A percentile compares a stretch with the other conserved stretches of the same genome.
phyloP scores from a whole-genome alignment of 2,113 vertebrate species.

The Leiothrix lutea region DNA sequence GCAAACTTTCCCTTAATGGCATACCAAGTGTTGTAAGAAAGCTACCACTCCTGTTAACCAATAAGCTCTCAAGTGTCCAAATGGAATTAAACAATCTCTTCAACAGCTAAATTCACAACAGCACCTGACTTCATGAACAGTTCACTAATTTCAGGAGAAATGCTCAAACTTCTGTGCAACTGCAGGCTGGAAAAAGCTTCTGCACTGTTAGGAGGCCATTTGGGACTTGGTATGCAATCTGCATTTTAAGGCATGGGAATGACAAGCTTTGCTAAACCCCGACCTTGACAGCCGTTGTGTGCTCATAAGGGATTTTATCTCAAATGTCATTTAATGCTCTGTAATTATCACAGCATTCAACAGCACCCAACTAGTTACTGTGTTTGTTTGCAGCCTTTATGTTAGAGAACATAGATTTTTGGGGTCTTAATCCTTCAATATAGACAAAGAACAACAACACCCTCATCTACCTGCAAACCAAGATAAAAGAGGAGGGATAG shows the following conservation, averaged over 20 bases:
- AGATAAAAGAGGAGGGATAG: not conserved
- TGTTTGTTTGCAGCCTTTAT: not conserved
- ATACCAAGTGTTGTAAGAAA: not conserved
- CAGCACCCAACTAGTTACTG: not conserved
- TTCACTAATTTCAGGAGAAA: not conserved
- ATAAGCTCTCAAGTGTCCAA: not conserved
- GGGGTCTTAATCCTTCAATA: not conserved
- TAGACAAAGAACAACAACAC: not conserved
- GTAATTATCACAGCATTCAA: not conserved
- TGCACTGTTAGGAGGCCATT: not conserved
- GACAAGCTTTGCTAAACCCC: constrained; percentile 1
- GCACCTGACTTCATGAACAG: not conserved
- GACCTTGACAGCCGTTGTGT: not conserved
- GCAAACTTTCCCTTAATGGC: not conserved
- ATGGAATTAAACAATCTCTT: not conserved
- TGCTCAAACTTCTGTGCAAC: not conserved
- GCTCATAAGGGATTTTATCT: not conserved
- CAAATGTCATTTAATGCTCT: not conserved
- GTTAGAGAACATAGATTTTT: not conserved
- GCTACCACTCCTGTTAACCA: not conserved
- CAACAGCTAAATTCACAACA: not conserved
- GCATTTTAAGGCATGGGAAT: not conserved
- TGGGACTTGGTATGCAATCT: not conserved
- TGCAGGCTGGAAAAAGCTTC: not conserved
- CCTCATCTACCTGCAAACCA: not conserved